Evolutionary conservation across 2,113 vertebrate genomes (phyloP), one percentile per base, ranked within the genome.

Genomic region (Bujurquina vittata): DNA sequence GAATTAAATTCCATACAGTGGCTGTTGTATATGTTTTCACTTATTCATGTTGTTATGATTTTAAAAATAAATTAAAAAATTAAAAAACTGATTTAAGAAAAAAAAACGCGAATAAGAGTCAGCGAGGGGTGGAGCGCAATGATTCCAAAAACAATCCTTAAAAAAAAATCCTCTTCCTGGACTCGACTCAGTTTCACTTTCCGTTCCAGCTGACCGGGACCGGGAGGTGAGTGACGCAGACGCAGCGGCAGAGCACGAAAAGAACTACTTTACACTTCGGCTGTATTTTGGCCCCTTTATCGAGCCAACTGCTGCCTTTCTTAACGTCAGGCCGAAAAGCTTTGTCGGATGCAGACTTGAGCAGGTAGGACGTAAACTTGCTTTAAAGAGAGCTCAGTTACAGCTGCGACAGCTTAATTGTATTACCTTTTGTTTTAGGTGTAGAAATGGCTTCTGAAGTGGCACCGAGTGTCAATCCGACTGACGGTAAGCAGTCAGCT

Each of bases 101-200:
- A 23, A 20, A 11, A 33, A 17, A 31, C 0, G 7, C 15, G 7
- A 1, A 12, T 1, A 43, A 0, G 1, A 5, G 10, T 3, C 6
- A 18, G 31, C 3, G 0, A 7, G 23, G 81, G 89, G 87, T 58
- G 89, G 90, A 56, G 87, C 72, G 3, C 7, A 43, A 1, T 1
- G 1, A 56, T 8, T 26, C 75, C 46, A 33, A 14, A 1, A 11
- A 18, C 17, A 20, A 74, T 2, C 40, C 43, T 59, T 69, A 60
- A 5, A 65, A 77, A 33, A 0, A 0, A n/a, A n/a, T n/a, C 15
- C 33, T 81, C 87, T 93, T 92, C 91, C 90, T 89, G 82, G 10
- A 49, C 31, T 26, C n/a, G 2, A 23, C 10, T 67, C 17, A 56
- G 75, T 93, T 93, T 93, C 91, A 77, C 60, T 93, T 93, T 93